phyloP scores from a whole-genome alignment of 2,113 vertebrate genomes.

The Corapipo altera region DNA sequence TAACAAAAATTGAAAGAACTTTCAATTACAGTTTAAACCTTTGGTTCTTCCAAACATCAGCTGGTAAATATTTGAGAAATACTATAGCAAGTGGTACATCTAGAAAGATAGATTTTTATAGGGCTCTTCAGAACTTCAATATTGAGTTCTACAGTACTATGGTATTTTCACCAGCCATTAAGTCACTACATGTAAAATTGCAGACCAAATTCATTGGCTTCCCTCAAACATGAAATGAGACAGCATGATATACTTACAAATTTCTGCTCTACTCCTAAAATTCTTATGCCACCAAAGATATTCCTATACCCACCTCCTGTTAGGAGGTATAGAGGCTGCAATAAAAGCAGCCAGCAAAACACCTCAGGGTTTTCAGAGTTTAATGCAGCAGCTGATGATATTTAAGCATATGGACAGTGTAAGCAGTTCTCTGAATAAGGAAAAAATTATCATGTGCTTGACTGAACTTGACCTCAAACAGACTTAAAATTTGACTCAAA shows the following conservation, averaged over 20 bases:
- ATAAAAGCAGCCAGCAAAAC: not conserved
- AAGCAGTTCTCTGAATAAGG: constrained; percentile 8
- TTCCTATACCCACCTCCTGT: not conserved
- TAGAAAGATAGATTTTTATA: not conserved
- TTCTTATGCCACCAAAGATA: not conserved
- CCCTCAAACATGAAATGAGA: not conserved
- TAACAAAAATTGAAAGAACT: not conserved
- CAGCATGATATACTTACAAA: not conserved
- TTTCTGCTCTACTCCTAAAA: not conserved
- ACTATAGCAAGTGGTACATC: not conserved
- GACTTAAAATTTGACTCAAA: not conserved
- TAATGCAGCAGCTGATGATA: constrained; percentile 15
- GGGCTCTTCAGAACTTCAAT: not conserved
- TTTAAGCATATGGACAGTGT: not conserved
- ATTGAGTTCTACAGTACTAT: not conserved
- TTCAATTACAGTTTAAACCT: not conserved
- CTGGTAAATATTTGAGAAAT: not conserved
- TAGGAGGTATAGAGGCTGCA: not conserved
- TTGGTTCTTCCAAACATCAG: not conserved
- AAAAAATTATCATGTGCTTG: not conserved
- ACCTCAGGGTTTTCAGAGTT: constrained; percentile 5
- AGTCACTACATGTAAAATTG: not conserved
- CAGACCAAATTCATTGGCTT: not conserved
- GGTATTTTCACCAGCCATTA: not conserved
- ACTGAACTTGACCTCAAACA: not conserved